Percentiles rank a stretch among this genome's conserved stretches.
phyloP scores from a whole-genome alignment of 2,113 vertebrate genomes.

The Phyllostomus hastatus region DNA sequence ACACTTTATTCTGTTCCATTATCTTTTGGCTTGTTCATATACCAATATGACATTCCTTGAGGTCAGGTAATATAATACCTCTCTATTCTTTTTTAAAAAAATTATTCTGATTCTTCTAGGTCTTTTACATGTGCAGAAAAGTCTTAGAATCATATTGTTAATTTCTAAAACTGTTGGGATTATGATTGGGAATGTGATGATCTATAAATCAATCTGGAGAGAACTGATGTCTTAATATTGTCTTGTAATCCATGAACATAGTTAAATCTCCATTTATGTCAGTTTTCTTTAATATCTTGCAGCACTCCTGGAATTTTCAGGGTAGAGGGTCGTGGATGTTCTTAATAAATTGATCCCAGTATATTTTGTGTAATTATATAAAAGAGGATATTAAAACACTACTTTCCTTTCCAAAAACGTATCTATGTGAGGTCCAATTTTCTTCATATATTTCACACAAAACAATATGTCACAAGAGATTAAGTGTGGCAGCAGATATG shows the following conservation, averaged over 20 bases:
- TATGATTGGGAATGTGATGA: not conserved
- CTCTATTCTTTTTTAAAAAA: not conserved
- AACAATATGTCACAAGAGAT: not conserved
- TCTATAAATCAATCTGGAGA: not conserved
- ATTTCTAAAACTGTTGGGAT: conserved; percentile 8
- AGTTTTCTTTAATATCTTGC: not conserved
- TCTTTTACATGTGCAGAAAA: not conserved
- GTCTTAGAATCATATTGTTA: not conserved
- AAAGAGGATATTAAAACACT: not conserved
- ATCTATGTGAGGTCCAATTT: not conserved
- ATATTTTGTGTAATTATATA: not conserved
- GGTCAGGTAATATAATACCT: not conserved
- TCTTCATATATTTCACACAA: not conserved
- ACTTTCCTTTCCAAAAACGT: not conserved
- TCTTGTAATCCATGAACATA: not conserved
- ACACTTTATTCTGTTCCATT: not conserved
- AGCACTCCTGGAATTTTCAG: not conserved
- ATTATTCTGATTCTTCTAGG: not conserved
- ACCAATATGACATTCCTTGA: not conserved
- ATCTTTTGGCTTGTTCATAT: not conserved
- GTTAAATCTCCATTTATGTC: conserved; percentile 9
- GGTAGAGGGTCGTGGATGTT: not conserved
- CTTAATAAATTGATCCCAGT: not conserved
- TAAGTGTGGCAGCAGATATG: not conserved
- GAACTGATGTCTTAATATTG: not conserved